phyloP scores from a whole-genome alignment of 2,113 vertebrate species.

The Oryzias javanicus region DNA sequence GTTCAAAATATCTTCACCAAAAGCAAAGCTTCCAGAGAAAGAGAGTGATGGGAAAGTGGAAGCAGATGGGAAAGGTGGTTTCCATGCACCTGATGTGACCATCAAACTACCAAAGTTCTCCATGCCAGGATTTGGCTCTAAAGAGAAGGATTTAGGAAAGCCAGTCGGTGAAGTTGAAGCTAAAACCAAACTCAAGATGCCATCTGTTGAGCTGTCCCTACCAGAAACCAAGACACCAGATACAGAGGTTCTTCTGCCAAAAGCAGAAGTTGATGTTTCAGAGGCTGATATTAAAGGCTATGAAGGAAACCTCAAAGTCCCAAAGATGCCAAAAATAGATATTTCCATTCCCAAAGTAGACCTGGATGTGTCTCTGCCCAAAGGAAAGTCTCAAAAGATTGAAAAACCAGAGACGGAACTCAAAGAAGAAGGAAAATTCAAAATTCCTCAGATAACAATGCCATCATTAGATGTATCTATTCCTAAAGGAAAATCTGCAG shows the following conservation, averaged over 20 bases:
- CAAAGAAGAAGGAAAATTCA: slow-evolving; percentile 47
- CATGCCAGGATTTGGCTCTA: slow-evolving; percentile 67
- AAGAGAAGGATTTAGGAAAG: slow-evolving; percentile 49
- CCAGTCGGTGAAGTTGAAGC: slow-evolving; percentile 40
- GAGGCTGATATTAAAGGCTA: slow-evolving; percentile 69
- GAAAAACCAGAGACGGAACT: slow-evolving; percentile 45
- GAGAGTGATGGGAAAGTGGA: slow-evolving; percentile 46
- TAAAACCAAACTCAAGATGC: slow-evolving; percentile 73
- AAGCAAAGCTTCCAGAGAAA: slow-evolving; percentile 48
- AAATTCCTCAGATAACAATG: slow-evolving; percentile 42
- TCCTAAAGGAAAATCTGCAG: slow-evolving; percentile 48
- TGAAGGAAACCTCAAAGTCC: slow-evolving; percentile 73
- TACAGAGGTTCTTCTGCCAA: slow-evolving; percentile 59
- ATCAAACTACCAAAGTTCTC: slow-evolving; percentile 76
- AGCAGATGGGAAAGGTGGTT: slow-evolving; percentile 46
- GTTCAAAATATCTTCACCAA: slow-evolving; percentile 69
- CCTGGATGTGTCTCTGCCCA: slow-evolving; percentile 68
- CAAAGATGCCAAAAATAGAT: slow-evolving; percentile 68
- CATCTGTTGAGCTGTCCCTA: slow-evolving; percentile 74
- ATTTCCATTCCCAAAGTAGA: slow-evolving; percentile 79
- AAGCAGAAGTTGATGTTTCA: slow-evolving; percentile 64
- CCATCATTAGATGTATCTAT: slow-evolving; percentile 36
- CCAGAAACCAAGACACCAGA: slow-evolving; percentile 59
- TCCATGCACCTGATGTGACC: slow-evolving; percentile 55
- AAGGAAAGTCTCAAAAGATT: slow-evolving; percentile 41